Base-by-base conservation (phyloP, 2,113 vertebrate species). In the Daboia siamensis region DNA sequence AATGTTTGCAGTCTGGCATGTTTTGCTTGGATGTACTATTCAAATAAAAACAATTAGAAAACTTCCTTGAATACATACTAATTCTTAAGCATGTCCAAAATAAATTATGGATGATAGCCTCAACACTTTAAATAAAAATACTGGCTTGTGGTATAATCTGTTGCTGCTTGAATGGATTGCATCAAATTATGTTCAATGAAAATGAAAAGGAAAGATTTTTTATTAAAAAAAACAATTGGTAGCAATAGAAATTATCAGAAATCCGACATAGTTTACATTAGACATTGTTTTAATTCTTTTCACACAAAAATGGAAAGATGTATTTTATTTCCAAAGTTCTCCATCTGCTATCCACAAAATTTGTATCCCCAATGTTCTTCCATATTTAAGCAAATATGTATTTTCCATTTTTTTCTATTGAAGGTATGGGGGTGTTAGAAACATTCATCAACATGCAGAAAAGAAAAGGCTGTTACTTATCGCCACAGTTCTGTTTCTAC, bases 141-240 rank as follows among this genome's bases (percentile, higher is more conserved):
- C 23, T 29, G 39, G 59, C 59, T 86, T 91, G 54, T 13, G 21
- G 20, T 56, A 57, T n/a, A 57, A 86, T 24, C 29, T 48, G 84
- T 56, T 33, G 39, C 17, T 87, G 46, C 21, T 54, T 91, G 91
- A 91, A 88, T 91, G 59, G 23, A 88, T 93, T 93, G n/a, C 9
- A 0, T 89, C 56, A 57, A 13, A 48, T 57, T 90, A 80, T 55
- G 12, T 52, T 86, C 46, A 26, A 13, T 87, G 29, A 59, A 80
- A 91, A 59, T 86, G 55, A 88, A 91, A 9, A 90, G 86, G 0
- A 1, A 20, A 17, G 1, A 44, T 44, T 44, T 80, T 3, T 88
- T 69, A 2, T 52, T 51, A 5, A 74, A 90, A 55, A 54, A 33
- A 3, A 17, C 33, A 90, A 10, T 54, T 33, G 80, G 6, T 2